phyloP scores from a whole-genome alignment of 2,797 vertebrate species.

The Prunella strophiata region DNA sequence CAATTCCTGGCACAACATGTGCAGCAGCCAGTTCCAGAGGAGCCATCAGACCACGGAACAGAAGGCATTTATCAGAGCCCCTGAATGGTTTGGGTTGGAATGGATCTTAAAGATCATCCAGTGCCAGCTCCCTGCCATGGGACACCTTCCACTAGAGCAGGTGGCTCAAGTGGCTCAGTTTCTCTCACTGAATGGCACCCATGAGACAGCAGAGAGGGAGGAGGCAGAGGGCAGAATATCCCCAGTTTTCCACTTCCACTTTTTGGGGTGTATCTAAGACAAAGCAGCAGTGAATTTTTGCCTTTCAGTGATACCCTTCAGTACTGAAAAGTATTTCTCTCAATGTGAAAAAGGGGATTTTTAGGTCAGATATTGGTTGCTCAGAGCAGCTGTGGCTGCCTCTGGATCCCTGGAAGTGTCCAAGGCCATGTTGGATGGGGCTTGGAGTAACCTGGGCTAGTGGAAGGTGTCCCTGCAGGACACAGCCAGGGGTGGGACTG shows the following conservation, averaged over 20 bases:
- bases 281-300: not conserved
- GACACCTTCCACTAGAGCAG: not conserved
- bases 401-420: not conserved
- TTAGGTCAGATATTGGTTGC: not conserved
- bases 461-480: not conserved
- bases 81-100: not conserved
- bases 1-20: not conserved
- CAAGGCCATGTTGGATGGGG: not conserved
- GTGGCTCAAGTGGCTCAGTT: not conserved
- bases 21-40: not conserved
- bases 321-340: not conserved
- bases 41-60: not conserved
- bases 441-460: not conserved
- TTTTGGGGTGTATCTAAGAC: not conserved
- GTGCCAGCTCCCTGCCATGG: not conserved
- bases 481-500: not conserved
- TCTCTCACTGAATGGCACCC: not conserved
- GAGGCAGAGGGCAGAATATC: not conserved
- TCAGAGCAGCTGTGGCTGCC: not conserved
- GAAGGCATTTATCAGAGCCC: not conserved
- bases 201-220: not conserved
- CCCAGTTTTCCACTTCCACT: accelerated
- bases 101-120: not conserved
- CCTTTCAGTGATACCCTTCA: not conserved
- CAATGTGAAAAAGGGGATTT: not conserved